Base-by-base conservation (phyloP, 2,888 invertebrate genomes). In the Chironomus riparius region DNA sequence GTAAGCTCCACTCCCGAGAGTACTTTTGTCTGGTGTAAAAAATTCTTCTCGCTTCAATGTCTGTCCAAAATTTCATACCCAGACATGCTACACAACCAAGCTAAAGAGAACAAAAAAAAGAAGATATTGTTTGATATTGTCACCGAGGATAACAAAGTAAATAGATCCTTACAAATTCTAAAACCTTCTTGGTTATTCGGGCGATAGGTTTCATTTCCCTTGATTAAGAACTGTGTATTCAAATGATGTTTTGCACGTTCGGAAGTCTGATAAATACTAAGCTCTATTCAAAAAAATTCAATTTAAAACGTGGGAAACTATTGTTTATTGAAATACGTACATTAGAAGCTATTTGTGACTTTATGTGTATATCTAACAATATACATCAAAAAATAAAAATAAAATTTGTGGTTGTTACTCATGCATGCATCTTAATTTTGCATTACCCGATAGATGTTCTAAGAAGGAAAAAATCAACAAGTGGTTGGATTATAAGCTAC, bases 71-170 rank as follows among this genome's bases (percentile, higher is more conserved):
- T 76, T 79, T 79, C 13, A 77, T 76, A 4, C 78, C 65, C 4
- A 79, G 76, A 77, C 79, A 79, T 28, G 78, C 79, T 47, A 79
- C 76, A 50, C 79, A 79, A 22, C 78, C 79, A n/a, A 78, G 28
- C 79, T 79, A 69, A 15, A 75, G 70, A 21, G 62, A n/a, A n/a
- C 1, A 3, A 4, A n/a, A 15, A 50, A 15, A 28, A 62, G 7
- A 1, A 38, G 10, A 1, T 38, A n/a, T 5, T 5, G 10, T 38
- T 38, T 1, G 1, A 2, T 10, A 38, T 10, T 38, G 7, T 7
- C 38, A 38, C 10, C 2, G 10, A 10, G 38, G 38, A 38, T 38
- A 38, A 38, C 38, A 10, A 5, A 28, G 28, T 13, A 7, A 13
- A 2, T 24, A 7, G 10, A 5, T 10, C 5, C 74, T 65, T 68